phyloP scores from a whole-genome alignment of 2,888 invertebrate species.

The Acleris cristana region DNA sequence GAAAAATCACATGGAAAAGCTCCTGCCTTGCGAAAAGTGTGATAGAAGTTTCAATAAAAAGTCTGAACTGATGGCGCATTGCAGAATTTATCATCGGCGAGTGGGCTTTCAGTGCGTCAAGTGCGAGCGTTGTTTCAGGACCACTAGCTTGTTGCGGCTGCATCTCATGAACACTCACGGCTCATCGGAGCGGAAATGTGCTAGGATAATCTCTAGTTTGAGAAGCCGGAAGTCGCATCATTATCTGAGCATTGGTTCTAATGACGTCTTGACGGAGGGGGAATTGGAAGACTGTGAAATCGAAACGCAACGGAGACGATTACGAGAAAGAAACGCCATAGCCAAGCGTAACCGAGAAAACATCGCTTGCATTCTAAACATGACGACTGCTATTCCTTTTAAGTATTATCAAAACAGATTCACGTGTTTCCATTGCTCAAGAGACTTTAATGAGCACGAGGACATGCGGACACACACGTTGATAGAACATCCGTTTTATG shows the following conservation, averaged over 20 bases:
- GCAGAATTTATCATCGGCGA: constrained; percentile 29
- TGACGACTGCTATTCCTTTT: constrained; percentile 43
- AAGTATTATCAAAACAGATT: constrained; percentile 42
- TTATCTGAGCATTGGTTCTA: constrained; percentile 1
- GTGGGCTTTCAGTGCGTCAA: constrained; percentile 31
- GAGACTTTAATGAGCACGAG: constrained; percentile 36
- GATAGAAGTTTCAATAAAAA: constrained; percentile 37
- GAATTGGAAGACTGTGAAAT: constrained; percentile 26
- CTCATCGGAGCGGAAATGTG: constrained; percentile 30
- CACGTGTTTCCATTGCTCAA: constrained; percentile 41
- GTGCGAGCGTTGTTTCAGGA: constrained; percentile 31
- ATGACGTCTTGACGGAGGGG: constrained; percentile 3
- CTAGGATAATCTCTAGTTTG: constrained; percentile 25
- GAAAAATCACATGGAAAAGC: constrained; percentile 33
- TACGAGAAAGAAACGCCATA: constrained; percentile 32
- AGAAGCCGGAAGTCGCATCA: constrained; percentile 7
- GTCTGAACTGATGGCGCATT: constrained; percentile 31
- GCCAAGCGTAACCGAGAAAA: constrained; percentile 37
- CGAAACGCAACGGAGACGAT: constrained; percentile 21
- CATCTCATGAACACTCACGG: constrained; percentile 29
- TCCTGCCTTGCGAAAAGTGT: constrained; percentile 31
- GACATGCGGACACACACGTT: constrained; percentile 40
- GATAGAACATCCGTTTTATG: constrained; percentile 29
- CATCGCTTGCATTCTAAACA: constrained; percentile 40
- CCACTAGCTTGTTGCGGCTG: constrained; percentile 22